These are phyloP conservation scores for Bettongia penicillata DNA, from an alignment of 2,113 vertebrate species.

Conservation along the genomic window DNA sequence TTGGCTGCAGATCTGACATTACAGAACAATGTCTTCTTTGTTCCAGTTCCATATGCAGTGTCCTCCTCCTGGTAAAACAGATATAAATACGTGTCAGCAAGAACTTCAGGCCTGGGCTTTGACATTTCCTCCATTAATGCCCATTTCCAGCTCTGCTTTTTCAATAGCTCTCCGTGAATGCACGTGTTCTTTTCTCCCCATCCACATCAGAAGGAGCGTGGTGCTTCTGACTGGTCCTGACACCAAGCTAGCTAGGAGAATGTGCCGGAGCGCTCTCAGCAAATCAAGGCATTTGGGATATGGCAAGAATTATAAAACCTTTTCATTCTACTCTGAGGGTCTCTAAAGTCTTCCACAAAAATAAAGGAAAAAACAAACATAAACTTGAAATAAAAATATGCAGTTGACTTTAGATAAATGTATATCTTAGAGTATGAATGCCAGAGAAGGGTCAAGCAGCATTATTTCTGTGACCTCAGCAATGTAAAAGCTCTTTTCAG, in stretches of 20 bases:
- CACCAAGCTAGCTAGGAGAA: not conserved
- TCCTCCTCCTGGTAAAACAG: constrained; percentile 56
- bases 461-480: not conserved
- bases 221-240: constrained; percentile 32
- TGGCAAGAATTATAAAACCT: not conserved
- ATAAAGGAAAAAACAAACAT: not conserved
- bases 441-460: constrained; percentile 18
- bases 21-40: constrained; percentile 63
- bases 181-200: constrained; percentile 40
- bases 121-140: constrained; percentile 31
- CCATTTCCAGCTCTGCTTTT: constrained; percentile 22
- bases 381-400: not conserved
- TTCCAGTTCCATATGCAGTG: constrained; percentile 29
- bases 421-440: constrained; percentile 13
- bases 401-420: not conserved
- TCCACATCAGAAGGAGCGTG: constrained; percentile 1
- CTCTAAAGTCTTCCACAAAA: constrained; percentile 16
- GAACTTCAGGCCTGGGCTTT: not conserved
- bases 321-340: constrained; percentile 19
- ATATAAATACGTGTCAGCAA: constrained; percentile 54
- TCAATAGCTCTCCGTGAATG: constrained; percentile 6
- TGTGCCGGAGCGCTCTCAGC: not conserved
- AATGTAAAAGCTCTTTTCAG: not conserved
- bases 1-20: constrained; percentile 53
- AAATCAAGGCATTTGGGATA: not conserved